Base-by-base conservation (phyloP, 1,140 invertebrate species). In the Pemphigus obesinymphae region DNA sequence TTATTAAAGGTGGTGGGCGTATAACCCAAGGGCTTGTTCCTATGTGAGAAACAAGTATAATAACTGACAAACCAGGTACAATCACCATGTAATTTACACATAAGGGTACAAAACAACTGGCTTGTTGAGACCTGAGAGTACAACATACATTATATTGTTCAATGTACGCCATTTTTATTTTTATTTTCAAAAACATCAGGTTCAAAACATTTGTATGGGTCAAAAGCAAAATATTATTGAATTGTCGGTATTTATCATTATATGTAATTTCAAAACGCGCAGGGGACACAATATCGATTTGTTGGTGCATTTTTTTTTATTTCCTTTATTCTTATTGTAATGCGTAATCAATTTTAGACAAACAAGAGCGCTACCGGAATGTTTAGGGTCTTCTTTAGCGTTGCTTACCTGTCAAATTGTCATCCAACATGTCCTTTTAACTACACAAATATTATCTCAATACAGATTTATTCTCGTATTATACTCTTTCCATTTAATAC, bases 401-500 rank as follows among this genome's bases (percentile, higher is more conserved):
- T 48, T 48, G 72, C 37, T 58, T 58, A 78, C 73, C 73, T 78
- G 73, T 78, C 73, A 55, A 78, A 50, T 50, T 78, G 73, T 78
- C 73, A 55, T 78, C 73, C 53, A 23, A 58, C 50, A 58, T 78
- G 73, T 78, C 50, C n/a, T 78, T 78, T 58, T 78, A 23, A 40
- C 50, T 78, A 78, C 48, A 78, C 73, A 78, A 78, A 78, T 78
- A 78, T 78, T 78, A 37, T 55, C 50, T 50, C 70, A 50, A 73
- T 73, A 73, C 26, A 31, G 29, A 73, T 31, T 73, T 48, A 48
- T 73, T 50, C 50, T 73, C 17, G 20, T 50, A 50, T 73, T 73
- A 34, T 63, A n/a, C 17, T 31, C 10, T 20, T 73, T 50, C 26
- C 26, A 17, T 48, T 72, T 73, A 31, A 48, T 73, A 73, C 70